Conservation (phyloP, 2,888 invertebrate species). For the Drosophila formosana region DNA sequence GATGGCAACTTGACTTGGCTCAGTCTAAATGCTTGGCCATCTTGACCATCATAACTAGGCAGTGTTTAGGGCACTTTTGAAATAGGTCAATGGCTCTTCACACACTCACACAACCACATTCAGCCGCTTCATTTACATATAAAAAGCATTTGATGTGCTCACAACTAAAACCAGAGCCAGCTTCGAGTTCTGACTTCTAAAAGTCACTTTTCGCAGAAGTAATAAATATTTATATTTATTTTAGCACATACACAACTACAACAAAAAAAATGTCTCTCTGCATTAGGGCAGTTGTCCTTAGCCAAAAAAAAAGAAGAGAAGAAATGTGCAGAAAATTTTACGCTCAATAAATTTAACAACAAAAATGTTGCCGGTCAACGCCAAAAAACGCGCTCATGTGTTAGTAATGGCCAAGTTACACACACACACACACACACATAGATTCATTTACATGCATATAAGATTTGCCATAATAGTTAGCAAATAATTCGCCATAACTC, state of each 20-base stretch:
- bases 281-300: constrained; percentile 27
- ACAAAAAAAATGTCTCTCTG: constrained; percentile 11
- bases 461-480: constrained; percentile 51
- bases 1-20: constrained; percentile 20
- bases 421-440: not conserved
- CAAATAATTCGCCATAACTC: constrained; percentile 43
- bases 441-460: constrained; percentile 8
- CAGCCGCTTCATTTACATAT: constrained; percentile 64
- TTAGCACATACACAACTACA: constrained; percentile 54
- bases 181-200: constrained; percentile 20
- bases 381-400: constrained; percentile 74
- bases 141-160: constrained; percentile 51
- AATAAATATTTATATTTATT: constrained; percentile 80
- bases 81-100: constrained; percentile 64
- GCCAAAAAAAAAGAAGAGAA: constrained; percentile 4
- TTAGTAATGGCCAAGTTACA: constrained; percentile 58
- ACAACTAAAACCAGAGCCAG: constrained; percentile 21
- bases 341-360: constrained; percentile 76
- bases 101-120: constrained; percentile 11
- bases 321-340: constrained; percentile 71
- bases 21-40: constrained; percentile 30
- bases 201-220: constrained; percentile 51
- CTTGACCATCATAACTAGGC: constrained; percentile 36
- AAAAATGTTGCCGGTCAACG: constrained; percentile 54
- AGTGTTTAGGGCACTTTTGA: constrained; percentile 46